Percentiles rank a stretch among this genome's conserved stretches.
Evolutionary conservation across 2,888 invertebrate genomes (phyloP).

Genomic region (Marronus borbonicus): DNA sequence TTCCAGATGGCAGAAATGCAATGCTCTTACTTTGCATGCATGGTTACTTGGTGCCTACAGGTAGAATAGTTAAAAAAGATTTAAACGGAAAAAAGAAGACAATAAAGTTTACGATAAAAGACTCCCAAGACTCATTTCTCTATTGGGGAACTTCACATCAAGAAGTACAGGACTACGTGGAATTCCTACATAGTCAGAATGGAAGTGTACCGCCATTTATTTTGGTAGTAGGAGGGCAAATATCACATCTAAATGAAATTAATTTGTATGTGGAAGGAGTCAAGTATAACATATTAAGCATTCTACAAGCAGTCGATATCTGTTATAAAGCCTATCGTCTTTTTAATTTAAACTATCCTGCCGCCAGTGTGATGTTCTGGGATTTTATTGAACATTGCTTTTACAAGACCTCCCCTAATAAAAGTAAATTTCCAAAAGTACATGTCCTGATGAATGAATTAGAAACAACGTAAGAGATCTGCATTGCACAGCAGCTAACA

Average conservation of each 20-base stretch:
- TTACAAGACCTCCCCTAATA: not conserved
- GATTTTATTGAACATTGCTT: slow-evolving; percentile 26
- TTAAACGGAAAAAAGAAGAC: slow-evolving; percentile 7
- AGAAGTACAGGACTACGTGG: slow-evolving; percentile 12
- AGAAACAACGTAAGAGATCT: not conserved
- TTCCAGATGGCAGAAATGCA: slow-evolving; percentile 33
- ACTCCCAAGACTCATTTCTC: slow-evolving; percentile 33
- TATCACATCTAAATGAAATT: slow-evolving; percentile 19
- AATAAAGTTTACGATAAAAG: slow-evolving; percentile 26
- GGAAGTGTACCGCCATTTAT: slow-evolving; percentile 18
- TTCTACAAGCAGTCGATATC: slow-evolving; percentile 12
- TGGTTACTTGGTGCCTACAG: slow-evolving; percentile 27
- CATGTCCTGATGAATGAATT: slow-evolving; percentile 10
- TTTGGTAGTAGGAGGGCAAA: slow-evolving; percentile 12
- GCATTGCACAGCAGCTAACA: too few species aligned
- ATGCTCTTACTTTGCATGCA: slow-evolving; percentile 21
- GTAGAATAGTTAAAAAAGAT: slow-evolving; percentile 29
- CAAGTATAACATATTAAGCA: slow-evolving; percentile 9
- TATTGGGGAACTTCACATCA: slow-evolving; percentile 25
- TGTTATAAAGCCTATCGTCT: slow-evolving; percentile 9
- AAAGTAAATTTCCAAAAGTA: slow-evolving; percentile 22
- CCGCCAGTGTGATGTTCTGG: slow-evolving; percentile 10
- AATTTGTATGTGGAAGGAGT: slow-evolving; percentile 3
- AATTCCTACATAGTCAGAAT: not conserved
- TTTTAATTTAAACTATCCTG: slow-evolving; percentile 2